phyloP scores from a whole-genome alignment of 2,113 vertebrate species.

The Callorhinus ursinus region DNA sequence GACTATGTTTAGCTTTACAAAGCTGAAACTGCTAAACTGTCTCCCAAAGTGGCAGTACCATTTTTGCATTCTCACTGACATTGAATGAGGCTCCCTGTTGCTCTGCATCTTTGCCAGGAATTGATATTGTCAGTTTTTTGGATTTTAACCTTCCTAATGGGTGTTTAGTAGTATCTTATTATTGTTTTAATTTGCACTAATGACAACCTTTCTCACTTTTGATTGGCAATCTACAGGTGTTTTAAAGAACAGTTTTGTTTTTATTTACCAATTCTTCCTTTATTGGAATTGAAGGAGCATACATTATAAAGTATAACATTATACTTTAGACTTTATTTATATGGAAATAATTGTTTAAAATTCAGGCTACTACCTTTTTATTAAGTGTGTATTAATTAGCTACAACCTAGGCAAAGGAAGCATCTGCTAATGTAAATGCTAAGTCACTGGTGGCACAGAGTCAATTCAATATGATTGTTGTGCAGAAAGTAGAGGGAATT shows the following conservation, averaged over 20 bases:
- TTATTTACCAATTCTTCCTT: background rate
- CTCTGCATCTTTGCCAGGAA: background rate
- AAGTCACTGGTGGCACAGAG: conserved; percentile 31
- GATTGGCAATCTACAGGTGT: background rate
- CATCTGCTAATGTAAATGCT: conserved; percentile 41
- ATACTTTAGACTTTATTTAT: background rate
- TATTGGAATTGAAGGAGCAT: conserved; percentile 17
- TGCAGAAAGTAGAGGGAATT: conserved; percentile 31
- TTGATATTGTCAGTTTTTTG: background rate
- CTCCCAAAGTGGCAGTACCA: background rate
- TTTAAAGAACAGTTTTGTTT: conserved; percentile 26
- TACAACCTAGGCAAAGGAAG: conserved; percentile 39
- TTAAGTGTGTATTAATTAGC: conserved; percentile 55
- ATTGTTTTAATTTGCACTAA: conserved; percentile 19
- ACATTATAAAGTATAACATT: background rate
- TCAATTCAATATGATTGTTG: background rate
- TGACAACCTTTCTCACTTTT: conserved; percentile 13
- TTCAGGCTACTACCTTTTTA: conserved; percentile 27
- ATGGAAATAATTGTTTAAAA: background rate
- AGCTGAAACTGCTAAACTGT: background rate
- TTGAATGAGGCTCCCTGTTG: background rate
- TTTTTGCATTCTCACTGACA: conserved; percentile 35
- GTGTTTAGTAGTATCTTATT: background rate
- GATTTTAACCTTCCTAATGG: background rate
- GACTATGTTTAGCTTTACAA: background rate